Evolutionary conservation across 2,797 vertebrate genomes (phyloP), one percentile per base, ranked within the genome.

Genomic region (Notolepis coatsorum): DNA sequence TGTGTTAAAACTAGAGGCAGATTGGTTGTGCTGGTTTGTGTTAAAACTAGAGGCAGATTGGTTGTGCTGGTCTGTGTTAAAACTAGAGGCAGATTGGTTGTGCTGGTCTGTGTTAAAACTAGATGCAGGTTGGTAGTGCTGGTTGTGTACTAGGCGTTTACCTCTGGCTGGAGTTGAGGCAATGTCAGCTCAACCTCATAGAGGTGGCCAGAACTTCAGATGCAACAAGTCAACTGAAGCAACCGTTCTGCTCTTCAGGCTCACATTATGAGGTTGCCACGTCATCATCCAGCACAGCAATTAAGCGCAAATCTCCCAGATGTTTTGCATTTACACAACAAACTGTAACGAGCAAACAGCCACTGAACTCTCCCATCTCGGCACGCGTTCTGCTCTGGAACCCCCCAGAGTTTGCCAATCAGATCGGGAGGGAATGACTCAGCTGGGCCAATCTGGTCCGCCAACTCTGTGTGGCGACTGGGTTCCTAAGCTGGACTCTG

Each of bases 401-500:
- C 53, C 31, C 53, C 31, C 18, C 48, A 15, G 27, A 45, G 18
- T 52, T 54, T 48, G 46, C 55, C 17, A 45, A 60, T 71, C 58
- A 20, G 42, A 57, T 53, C 56, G 50, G 39, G 47, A 56, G 37
- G 33, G 60, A 67, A 65, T 77, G 73, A 73, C 64, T 87, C 52
- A 60, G 69, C 67, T 41, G 17, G 9, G n/a, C 24, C 41, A 68
- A 74, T 65, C 52, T 45, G 39, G 60, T 68, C 46, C 61, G 53
- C 9, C 2, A 25, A 38, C 55, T 72, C 55, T 70, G 37, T 70
- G 61, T 61, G 56, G 70, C 37, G 27, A 71, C 60, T 65, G 54
- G 53, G 60, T 61, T 84, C 66, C 66, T n/a, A 74, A 69, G 76
- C 65, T 79, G 72, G 77, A 73, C 71, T 75, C 70, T 84, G 63